These are phyloP conservation scores for Polymixis lichenea DNA, from an alignment of 2,888 invertebrate species.

Conservation along the genomic window DNA sequence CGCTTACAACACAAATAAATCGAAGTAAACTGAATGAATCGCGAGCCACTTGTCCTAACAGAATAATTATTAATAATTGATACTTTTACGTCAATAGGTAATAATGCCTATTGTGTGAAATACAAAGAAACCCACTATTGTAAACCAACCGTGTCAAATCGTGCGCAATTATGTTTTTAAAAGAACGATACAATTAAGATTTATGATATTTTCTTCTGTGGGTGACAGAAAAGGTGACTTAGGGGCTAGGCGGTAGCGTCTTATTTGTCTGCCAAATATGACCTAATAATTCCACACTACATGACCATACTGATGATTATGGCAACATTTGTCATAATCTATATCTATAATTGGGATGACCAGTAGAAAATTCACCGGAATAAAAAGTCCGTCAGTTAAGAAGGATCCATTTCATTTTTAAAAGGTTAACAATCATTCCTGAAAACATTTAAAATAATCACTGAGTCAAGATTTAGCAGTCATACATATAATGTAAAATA, in stretches of 20 bases:
- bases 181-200: constrained; percentile 32
- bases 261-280: not conserved
- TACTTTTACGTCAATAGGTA: constrained; percentile 60
- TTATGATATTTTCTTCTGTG: constrained; percentile 21
- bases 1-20: constrained; percentile 11
- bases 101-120: constrained; percentile 54
- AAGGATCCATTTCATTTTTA: not conserved
- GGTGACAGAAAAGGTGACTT: constrained; percentile 22
- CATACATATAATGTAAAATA: constrained; percentile 40
- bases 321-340: not conserved
- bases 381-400: not conserved
- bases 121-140: constrained; percentile 54
- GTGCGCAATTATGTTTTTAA: constrained; percentile 47
- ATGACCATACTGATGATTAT: not conserved
- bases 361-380: not conserved
- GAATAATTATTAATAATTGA: constrained; percentile 59
- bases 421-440: not conserved
- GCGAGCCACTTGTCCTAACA: constrained; percentile 54
- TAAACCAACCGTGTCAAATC: constrained; percentile 53
- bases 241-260: not conserved
- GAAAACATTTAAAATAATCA: constrained; percentile 30
- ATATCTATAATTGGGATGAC: not conserved
- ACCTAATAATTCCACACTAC: not conserved
- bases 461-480: constrained; percentile 4
- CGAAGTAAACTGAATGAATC: constrained; percentile 33